Conservation (phyloP, 2,797 vertebrate genomes). For the Onychomys arenicola region DNA sequence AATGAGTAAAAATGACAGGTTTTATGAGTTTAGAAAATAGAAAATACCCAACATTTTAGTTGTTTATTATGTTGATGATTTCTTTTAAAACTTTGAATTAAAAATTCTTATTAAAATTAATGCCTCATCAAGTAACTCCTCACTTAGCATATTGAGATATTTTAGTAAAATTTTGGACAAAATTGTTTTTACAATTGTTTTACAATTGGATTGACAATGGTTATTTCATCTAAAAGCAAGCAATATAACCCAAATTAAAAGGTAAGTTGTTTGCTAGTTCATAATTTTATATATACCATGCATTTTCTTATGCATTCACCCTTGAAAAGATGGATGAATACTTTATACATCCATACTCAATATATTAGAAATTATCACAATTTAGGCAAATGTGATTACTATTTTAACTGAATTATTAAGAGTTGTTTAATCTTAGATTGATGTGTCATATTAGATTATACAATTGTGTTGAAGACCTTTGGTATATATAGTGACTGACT, state of each 20-base stretch:
- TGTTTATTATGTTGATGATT: constrained; percentile 48
- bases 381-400: constrained; percentile 22
- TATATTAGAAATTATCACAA: constrained; percentile 20
- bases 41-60: constrained; percentile 41
- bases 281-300: not conserved
- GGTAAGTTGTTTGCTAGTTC: constrained; percentile 38
- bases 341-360: not conserved
- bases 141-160: constrained; percentile 51
- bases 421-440: constrained; percentile 37
- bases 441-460: not conserved
- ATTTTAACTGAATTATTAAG: not conserved
- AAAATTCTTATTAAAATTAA: constrained; percentile 46
- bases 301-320: constrained; percentile 47
- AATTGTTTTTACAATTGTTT: constrained; percentile 55
- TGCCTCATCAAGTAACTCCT: constrained; percentile 48
- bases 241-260: constrained; percentile 60
- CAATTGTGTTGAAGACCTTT: not conserved
- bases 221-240: constrained; percentile 61
- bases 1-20: constrained; percentile 62
- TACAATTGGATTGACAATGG: constrained; percentile 39
- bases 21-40: constrained; percentile 46
- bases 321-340: constrained; percentile 32
- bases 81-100: constrained; percentile 49
- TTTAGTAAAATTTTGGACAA: constrained; percentile 51
- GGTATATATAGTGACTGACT: constrained; percentile 32